A percentile compares a stretch with the other conserved stretches of the same genome.
These are phyloP conservation scores for Pyrgilauda ruficollis DNA, from an alignment of 2,113 vertebrate species.

Conservation along the genomic window DNA sequence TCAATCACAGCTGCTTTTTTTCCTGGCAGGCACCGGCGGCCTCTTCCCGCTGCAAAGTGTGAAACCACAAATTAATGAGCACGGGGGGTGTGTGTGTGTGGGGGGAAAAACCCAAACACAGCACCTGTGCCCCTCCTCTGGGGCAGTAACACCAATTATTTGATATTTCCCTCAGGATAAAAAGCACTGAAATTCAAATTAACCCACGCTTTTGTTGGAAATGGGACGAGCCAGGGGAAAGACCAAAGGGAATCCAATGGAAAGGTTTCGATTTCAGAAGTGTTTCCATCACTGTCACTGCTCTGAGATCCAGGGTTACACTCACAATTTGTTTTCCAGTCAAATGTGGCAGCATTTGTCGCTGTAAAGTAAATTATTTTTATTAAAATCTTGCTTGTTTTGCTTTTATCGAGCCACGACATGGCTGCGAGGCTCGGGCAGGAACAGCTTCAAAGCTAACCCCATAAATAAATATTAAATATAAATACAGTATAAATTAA, in stretches of 20 bases:
- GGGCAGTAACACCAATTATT: background rate
- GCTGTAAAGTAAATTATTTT: background rate
- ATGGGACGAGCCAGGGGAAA: background rate
- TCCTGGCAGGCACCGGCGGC: background rate
- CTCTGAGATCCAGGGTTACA: background rate
- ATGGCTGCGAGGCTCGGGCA: background rate
- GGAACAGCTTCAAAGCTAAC: background rate
- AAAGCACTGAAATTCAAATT: conserved; percentile 53
- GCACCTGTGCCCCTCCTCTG: conserved; percentile 17
- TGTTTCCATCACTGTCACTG: background rate
- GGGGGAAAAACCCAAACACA: background rate
- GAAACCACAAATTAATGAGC: background rate
- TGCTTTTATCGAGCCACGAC: background rate
- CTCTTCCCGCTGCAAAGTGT: background rate
- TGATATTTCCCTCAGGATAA: conserved; percentile 18
- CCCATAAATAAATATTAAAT: too few relatives aligned
- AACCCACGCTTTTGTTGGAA: background rate
- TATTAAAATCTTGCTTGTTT: background rate
- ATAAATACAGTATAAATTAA: too few relatives aligned
- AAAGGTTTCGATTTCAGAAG: background rate
- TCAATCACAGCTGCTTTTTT: background rate
- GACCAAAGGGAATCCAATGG: background rate
- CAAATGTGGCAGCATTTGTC: background rate
- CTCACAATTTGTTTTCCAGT: background rate
- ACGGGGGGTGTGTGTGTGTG: background rate